Percentiles rank a stretch among this genome's conserved stretches.
phyloP scores from a whole-genome alignment of 1,140 invertebrate genomes.

The Pseudomyrmex flavicornis region DNA sequence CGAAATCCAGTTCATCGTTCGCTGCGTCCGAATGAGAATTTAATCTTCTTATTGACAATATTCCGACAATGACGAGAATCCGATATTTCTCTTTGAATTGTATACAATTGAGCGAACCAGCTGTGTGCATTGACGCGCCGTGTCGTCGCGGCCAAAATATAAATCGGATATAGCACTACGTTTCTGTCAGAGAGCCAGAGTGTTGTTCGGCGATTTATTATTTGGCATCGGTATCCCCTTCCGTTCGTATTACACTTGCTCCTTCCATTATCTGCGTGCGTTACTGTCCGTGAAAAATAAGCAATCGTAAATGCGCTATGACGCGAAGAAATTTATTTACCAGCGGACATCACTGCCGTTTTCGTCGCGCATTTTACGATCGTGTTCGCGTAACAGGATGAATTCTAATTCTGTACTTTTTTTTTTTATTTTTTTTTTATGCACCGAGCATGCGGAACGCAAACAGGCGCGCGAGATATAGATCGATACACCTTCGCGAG shows the following conservation, averaged over 20 bases:
- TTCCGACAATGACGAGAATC: not conserved
- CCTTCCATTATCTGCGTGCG: not conserved
- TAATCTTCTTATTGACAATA: not conserved
- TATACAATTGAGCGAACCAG: not conserved
- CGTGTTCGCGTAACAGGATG: not conserved
- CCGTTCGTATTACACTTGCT: not conserved
- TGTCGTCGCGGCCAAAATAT: not conserved
- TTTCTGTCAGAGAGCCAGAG: slow-evolving; percentile 54
- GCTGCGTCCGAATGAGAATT: not conserved
- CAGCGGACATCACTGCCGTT: too few relatives aligned
- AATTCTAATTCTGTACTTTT: slow-evolving; percentile 33
- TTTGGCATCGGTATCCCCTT: not conserved
- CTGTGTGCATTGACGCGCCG: slow-evolving; percentile 1
- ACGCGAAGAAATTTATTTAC: too few relatives aligned
- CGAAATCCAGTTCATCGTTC: not conserved
- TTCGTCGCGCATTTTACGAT: too few relatives aligned
- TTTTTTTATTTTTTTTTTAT: too few relatives aligned
- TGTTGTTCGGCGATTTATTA: not conserved
- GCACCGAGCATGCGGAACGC: not conserved
- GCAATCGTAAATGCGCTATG: too few relatives aligned
- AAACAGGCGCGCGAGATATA: not conserved
- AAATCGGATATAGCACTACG: slow-evolving; percentile 21
- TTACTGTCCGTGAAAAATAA: not conserved
- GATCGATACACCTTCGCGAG: too few relatives aligned
- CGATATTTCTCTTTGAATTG: not conserved